Conservation (phyloP, 2,888 invertebrate genomes). For the Zaprionus obscuricornis region DNA sequence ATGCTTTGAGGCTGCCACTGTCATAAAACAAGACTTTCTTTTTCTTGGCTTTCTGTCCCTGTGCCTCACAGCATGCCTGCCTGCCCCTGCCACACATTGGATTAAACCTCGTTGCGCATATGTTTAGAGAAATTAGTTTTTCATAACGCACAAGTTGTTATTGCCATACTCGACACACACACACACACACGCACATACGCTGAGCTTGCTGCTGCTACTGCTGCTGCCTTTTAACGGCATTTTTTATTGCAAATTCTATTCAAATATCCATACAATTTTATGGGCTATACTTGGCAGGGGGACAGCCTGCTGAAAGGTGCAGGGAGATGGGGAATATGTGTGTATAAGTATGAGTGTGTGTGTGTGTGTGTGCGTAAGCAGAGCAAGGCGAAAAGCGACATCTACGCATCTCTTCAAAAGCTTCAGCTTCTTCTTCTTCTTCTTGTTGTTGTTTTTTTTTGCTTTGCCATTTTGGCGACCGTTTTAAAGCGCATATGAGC, state of each 20-base stretch:
- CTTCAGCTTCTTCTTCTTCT: no score
- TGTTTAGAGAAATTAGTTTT: slow-evolving; percentile 80
- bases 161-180: slow-evolving; percentile 53
- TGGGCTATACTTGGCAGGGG: slow-evolving; percentile 52
- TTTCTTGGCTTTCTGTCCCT: no score
- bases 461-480: slow-evolving; percentile 5
- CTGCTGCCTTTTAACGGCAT: slow-evolving; percentile 75
- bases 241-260: slow-evolving; percentile 81
- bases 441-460: no score
- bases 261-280: slow-evolving; percentile 80
- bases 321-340: no score
- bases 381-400: slow-evolving; percentile 33
- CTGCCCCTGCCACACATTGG: slow-evolving; percentile 10
- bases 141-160: slow-evolving; percentile 80
- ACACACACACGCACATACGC: slow-evolving; percentile 4
- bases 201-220: slow-evolving; percentile 6
- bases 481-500: slow-evolving; percentile 69
- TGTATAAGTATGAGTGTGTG: no score
- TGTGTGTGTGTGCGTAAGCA: no score
- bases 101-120: slow-evolving; percentile 66
- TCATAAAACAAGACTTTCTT: slow-evolving; percentile 48
- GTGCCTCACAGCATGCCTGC: no score
- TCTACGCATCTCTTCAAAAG: slow-evolving; percentile 23
- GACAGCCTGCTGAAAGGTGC: no score
- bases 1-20: slow-evolving; percentile 39